Base-by-base conservation (phyloP, 1,140 invertebrate genomes). In the Octopus bimaculoides region DNA sequence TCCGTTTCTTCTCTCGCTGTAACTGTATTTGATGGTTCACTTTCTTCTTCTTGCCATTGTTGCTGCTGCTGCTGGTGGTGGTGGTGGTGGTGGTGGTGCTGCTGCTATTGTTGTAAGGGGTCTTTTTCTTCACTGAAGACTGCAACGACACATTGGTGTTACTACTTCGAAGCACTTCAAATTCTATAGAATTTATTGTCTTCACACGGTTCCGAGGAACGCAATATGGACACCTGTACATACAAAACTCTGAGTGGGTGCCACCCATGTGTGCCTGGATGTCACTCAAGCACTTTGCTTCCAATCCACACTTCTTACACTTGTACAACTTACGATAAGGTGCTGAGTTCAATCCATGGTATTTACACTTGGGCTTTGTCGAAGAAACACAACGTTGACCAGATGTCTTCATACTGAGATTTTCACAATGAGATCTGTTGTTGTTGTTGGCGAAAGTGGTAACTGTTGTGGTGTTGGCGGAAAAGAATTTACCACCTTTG, bases 201-300 rank as follows among this genome's bases (percentile, higher is more conserved):
- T 69, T 69, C 14, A 69, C 66, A 6, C 5, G 8, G 5, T n/a
- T 14, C 26, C 17, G 14, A 69, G 66, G 66, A 6, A 69, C 14
- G 3, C 66, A 69, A 69, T n/a, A 69, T 17, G 66, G 66, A 69
- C 66, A 69, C 5, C 66, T 14, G 66, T 69, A 69, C 66, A 69
- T 69, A 14, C 66, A 69, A 14, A 69, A 69, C 14, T 69, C 66
- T 14, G 66, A 69, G 14, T 69, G 66, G 5, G 66, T n/a, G 7
- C 66, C 66, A 69, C 5, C 66, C 66, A 69, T 69, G 66, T 69
- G 66, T 12, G 66, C 66, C 66, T 69, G 66, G 14, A 69, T 69
- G 14, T 69, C 66, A 6, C 66, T 69, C 14, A 69, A 69, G 66
- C 26, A n/a, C 66, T 69, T 69, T 14, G 66, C 66, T 69, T 69